Evolutionary conservation across 1,140 invertebrate genomes (phyloP), one percentile per base, ranked within the genome.

Genomic region (Macrobrachium rosenbergii): DNA sequence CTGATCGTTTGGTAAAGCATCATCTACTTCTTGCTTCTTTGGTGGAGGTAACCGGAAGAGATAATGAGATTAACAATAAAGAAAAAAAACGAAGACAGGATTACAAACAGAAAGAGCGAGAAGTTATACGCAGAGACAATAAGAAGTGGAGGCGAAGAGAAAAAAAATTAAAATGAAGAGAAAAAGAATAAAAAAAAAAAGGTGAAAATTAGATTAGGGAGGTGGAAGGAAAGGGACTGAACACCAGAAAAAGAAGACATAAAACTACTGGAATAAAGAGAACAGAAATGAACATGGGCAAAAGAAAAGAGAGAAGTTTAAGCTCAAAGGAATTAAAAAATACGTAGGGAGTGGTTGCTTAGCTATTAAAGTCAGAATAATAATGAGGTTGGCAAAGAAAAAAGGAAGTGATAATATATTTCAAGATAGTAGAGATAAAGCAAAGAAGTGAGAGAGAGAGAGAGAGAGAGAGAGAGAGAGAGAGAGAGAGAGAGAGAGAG

Each of bases 381-480:
- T 19, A 64, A 5, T 6, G 5, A 6, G 14, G 12, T 5, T n/a
- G 21, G 21, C 17, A 52, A 52, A 5, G 10, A 52, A 52, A 5
- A 52, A 52, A 52, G 5, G 45, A 52, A 52, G 10, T 52, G 14
- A 64, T 19, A 14, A 23, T 6, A 12, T 6, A 23, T n/a, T 19
- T n/a, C 3, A 64, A 23, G 21, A 23, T n/a, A 23, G 12, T 5
- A 64, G 63, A 64, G 63, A 64, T 5, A 64, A 12, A 64, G 63
- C 5, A 12, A 64, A 12, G 12, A 12, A 64, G 63, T 6, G 63
- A 64, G 63, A 64, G 63, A 64, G 63, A 64, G 63, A 64, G 63
- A 64, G 63, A 64, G 63, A 64, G 63, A 64, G 63, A 64, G 63
- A 64, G 63, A 64, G 63, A 64, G 63, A 64, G 63, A 64, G 63